Conservation (phyloP, 2,888 invertebrate species). For the Protophormia terraenovae region DNA sequence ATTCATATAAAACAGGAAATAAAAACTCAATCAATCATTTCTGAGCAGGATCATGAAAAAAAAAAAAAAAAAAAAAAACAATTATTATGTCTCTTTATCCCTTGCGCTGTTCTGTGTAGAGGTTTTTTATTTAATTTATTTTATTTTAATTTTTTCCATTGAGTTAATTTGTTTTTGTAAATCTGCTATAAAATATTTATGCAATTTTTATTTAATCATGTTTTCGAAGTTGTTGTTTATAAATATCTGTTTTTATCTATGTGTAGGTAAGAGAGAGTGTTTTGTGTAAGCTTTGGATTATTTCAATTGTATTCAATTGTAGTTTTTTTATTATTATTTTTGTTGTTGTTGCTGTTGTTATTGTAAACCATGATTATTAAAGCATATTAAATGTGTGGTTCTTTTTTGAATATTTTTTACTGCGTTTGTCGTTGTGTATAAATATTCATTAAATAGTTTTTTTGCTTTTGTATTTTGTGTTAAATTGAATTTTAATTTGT, state of each 20-base stretch:
- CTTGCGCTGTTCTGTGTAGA: background rate
- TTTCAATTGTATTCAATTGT: conserved; percentile 50
- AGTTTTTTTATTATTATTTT: conserved; percentile 5
- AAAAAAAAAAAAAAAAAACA: too few species aligned
- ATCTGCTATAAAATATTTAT: conserved; percentile 58
- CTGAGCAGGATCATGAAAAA: conserved; percentile 42
- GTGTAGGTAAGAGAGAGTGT: background rate
- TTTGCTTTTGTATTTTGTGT: conserved; percentile 40
- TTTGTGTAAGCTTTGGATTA: conserved; percentile 49
- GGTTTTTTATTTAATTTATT: background rate
- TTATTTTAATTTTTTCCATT: conserved; percentile 8
- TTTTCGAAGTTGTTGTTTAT: background rate
- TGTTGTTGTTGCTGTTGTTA: background rate
- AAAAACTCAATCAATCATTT: conserved; percentile 66
- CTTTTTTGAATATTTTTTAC: conserved; percentile 28
- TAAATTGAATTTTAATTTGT: conserved; percentile 67
- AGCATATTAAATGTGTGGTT: conserved; percentile 66
- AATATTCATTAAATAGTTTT: conserved; percentile 22
- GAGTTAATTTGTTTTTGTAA: conserved; percentile 41
- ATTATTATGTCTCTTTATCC: conserved; percentile 21
- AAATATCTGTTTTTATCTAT: background rate
- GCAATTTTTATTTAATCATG: conserved; percentile 65
- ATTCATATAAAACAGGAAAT: conserved; percentile 23
- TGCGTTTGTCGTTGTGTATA: conserved; percentile 3
- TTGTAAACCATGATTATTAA: conserved; percentile 63